Conservation (phyloP, 2,888 invertebrate species). For the Gisinianus flammeolus region DNA sequence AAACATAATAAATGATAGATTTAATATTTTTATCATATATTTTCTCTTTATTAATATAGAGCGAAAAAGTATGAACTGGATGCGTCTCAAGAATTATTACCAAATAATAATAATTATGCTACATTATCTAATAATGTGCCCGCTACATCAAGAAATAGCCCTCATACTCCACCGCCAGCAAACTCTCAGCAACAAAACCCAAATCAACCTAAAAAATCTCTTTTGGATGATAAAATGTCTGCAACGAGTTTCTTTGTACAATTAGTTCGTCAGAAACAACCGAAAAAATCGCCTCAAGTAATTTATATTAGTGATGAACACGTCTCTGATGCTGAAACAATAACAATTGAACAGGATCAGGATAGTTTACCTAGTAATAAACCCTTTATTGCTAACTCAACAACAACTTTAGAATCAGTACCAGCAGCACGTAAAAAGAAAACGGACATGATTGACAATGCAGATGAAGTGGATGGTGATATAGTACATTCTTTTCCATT, state of each 20-base stretch:
- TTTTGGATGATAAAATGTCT: slow-evolving; percentile 73
- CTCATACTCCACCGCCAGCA: slow-evolving; percentile 7
- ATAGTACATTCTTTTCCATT: neutral
- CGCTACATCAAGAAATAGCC: slow-evolving; percentile 9
- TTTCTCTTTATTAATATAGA: too few species aligned
- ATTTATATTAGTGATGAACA: slow-evolving; percentile 43
- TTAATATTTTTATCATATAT: too few species aligned
- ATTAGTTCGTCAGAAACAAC: slow-evolving; percentile 76
- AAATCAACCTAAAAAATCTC: too few species aligned
- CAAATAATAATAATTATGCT: too few species aligned
- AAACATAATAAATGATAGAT: too few species aligned
- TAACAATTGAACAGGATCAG: slow-evolving; percentile 30
- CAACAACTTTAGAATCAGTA: slow-evolving; percentile 32
- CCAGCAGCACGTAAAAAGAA: too few species aligned
- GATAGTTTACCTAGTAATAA: slow-evolving; percentile 14
- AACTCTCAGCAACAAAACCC: neutral
- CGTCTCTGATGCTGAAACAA: slow-evolving; percentile 40
- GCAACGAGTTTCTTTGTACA: slow-evolving; percentile 90
- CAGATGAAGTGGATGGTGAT: slow-evolving; percentile 47
- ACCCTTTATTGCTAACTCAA: too few species aligned
- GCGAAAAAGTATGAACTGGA: too few species aligned
- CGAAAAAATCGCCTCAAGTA: slow-evolving; percentile 51
- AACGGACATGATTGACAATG: neutral
- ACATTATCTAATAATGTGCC: neutral
- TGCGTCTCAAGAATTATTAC: too few species aligned